phyloP scores from a whole-genome alignment of 2,888 invertebrate genomes.

The Megalurothrips usitatus region DNA sequence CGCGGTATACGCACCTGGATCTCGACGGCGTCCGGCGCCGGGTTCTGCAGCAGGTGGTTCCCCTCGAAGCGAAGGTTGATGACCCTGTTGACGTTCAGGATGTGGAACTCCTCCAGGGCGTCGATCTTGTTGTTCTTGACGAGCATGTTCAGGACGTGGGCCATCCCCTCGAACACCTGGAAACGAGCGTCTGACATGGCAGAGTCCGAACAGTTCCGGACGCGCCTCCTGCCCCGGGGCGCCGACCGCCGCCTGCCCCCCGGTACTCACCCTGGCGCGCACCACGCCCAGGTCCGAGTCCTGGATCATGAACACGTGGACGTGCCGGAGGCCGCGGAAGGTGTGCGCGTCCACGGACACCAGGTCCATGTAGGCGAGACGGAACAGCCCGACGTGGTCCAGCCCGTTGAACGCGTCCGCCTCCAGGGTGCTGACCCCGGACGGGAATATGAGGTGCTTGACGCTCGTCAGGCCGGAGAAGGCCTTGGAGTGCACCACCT shows the following conservation, averaged over 20 bases:
- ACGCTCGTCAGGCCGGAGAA: constrained; percentile 81
- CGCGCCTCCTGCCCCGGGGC: too few relatives aligned
- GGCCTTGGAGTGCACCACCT: constrained; percentile 73
- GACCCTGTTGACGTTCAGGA: constrained; percentile 66
- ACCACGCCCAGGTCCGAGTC: constrained; percentile 78
- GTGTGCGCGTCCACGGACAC: constrained; percentile 64
- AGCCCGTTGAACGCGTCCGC: constrained; percentile 76
- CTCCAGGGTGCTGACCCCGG: constrained; percentile 70
- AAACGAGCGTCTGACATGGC: too few relatives aligned
- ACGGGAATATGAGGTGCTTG: constrained; percentile 75
- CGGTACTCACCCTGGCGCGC: constrained; percentile 43
- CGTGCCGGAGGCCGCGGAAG: constrained; percentile 71
- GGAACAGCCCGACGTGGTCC: constrained; percentile 74
- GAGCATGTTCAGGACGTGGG: constrained; percentile 66
- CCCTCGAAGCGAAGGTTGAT: constrained; percentile 69
- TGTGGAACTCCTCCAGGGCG: constrained; percentile 67
- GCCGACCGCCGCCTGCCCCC: too few relatives aligned
- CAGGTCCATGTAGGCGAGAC: constrained; percentile 79
- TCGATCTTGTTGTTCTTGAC: constrained; percentile 83
- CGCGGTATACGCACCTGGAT: constrained; percentile 50
- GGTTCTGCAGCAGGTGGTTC: constrained; percentile 77
- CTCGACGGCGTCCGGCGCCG: constrained; percentile 61
- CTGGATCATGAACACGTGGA: constrained; percentile 69
- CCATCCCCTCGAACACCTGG: constrained; percentile 69
- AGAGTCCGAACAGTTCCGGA: too few relatives aligned